Evolutionary conservation across 2,888 invertebrate species (phyloP), one percentile per base, ranked within the genome.

Genomic region (Tachystola acroxantha): DNA sequence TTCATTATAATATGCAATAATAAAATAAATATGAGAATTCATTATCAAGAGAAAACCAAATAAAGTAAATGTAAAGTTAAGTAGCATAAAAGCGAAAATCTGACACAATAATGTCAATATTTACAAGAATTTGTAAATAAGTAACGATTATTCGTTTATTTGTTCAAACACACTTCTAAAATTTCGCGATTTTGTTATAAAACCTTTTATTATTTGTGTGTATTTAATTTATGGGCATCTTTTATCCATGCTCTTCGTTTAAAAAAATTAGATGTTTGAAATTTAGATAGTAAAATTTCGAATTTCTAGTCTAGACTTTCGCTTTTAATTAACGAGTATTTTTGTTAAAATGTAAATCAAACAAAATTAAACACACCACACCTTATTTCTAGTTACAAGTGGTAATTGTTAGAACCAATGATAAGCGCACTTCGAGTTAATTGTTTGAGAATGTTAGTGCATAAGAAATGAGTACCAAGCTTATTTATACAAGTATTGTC

Each of bases 311-410:
- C 24, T 2, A 24, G 39, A 48, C 34, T 43, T 54, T 54, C 49
- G 49, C 53, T 52, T 55, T 46, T 37, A 45, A 34, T 34, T 40
- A 40, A 40, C 35, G 42, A 42, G 43, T 45, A 49, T 46, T 46
- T 38, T 29, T 31, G 33, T 41, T 50, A 46, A 43, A 43, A 42
- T 36, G 36, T 36, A 40, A 40, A 29, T 30, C 12, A 37, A 19
- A 30, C 46, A 55, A 57, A 64, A 68, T 62, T 65, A 67, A 71
- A 73, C 78, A 85, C 80, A 82, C 78, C 84, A 85, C 82, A 81
- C 81, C 85, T 84, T 84, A 84, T 60, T 56, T 56, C 80, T 81
- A 85, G 57, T 66, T 75, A 82, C 72, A 80, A 64, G 71, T 65
- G 64, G 63, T 56, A 64, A 61, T 59, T 42, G 69, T 73, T 72